Conservation (phyloP, 2,888 invertebrate genomes). For the Habroteleia sp. region DNA sequence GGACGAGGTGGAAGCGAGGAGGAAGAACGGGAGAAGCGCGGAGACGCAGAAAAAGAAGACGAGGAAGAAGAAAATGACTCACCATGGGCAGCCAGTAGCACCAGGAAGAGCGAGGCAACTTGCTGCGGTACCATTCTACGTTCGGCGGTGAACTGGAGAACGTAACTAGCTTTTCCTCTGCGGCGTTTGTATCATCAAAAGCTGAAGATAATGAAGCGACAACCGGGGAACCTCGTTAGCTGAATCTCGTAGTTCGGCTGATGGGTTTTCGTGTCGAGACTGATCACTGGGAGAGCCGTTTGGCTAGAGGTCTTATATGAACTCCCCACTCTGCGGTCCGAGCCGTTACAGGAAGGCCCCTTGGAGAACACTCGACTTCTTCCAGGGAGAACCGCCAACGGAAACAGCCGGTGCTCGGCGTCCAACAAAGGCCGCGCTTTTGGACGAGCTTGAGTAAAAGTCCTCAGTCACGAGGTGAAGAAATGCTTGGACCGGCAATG, state of each 20-base stretch:
- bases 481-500: constrained; percentile 27
- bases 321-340: constrained; percentile 77
- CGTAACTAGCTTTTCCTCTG: constrained; percentile 63
- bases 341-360: constrained; percentile 75
- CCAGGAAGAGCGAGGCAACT: constrained; percentile 72
- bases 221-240: constrained; percentile 49
- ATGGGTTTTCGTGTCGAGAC: constrained; percentile 80
- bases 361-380: constrained; percentile 73
- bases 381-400: constrained; percentile 66
- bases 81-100: constrained; percentile 75
- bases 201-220: constrained; percentile 54
- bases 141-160: constrained; percentile 65
- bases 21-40: constrained; percentile 8
- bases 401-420: constrained; percentile 50
- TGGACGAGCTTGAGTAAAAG: constrained; percentile 50
- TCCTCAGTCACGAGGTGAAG: constrained; percentile 19
- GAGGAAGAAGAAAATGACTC: constrained; percentile 67
- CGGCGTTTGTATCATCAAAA: constrained; percentile 66
- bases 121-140: constrained; percentile 73
- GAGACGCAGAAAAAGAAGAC: constrained; percentile 8
- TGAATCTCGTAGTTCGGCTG: constrained; percentile 74
- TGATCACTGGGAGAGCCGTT: constrained; percentile 80
- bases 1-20: constrained; percentile 8
- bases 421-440: constrained; percentile 43
- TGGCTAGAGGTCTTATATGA: constrained; percentile 80